phyloP scores from a whole-genome alignment of 2,113 vertebrate species.

The Orthochromis malagaraziensis region DNA sequence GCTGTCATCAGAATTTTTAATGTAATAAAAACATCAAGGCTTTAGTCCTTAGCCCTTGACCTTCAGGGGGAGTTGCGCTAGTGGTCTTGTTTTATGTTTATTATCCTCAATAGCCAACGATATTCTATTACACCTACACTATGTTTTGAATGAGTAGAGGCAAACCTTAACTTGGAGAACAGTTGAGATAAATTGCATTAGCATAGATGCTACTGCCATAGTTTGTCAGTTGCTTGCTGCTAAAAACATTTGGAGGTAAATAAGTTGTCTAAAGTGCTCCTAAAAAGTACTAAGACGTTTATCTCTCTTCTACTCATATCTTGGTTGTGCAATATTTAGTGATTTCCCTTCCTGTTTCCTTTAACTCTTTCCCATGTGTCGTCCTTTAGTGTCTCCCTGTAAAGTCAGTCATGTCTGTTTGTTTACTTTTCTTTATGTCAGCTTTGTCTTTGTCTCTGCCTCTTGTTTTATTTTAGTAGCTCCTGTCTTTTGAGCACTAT shows the following conservation, averaged over 20 bases:
- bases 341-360: neutral
- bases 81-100: neutral
- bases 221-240: neutral
- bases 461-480: neutral
- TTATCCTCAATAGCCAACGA: neutral
- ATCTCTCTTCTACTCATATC: neutral
- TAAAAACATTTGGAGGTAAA: neutral
- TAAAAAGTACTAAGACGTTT: neutral
- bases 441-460: neutral
- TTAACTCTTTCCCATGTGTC: neutral
- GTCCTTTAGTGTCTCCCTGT: neutral
- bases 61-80: neutral
- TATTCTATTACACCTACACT: neutral
- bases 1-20: neutral
- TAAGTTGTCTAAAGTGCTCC: neutral
- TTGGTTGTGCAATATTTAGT: neutral
- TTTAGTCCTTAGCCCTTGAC: neutral
- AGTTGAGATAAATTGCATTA: neutral
- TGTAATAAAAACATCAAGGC: neutral
- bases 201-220: neutral
- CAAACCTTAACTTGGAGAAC: neutral
- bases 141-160: neutral
- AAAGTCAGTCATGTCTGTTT: neutral
- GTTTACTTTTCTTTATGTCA: neutral
- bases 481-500: neutral